phyloP scores from a whole-genome alignment of 1,140 invertebrate genomes.

The Psilanteris sp. region DNA sequence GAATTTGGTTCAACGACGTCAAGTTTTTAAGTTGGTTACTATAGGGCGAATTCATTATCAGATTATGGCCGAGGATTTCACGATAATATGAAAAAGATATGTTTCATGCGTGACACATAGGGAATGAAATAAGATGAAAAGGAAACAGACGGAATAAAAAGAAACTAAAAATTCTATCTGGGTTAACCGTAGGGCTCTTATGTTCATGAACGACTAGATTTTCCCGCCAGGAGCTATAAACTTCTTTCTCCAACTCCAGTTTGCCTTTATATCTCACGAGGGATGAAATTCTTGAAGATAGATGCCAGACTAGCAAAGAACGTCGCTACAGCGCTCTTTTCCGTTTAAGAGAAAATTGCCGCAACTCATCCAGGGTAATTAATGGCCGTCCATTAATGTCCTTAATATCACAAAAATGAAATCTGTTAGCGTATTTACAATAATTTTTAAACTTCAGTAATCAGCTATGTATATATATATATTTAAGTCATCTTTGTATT shows the following conservation, averaged over 20 bases:
- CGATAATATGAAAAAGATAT: slow-evolving; percentile 32
- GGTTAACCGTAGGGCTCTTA: slow-evolving; percentile 66
- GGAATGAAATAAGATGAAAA: slow-evolving; percentile 29
- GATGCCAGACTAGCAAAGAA: slow-evolving; percentile 68
- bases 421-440: slow-evolving; percentile 71
- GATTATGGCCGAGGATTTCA: slow-evolving; percentile 22
- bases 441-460: too few relatives aligned
- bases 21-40: slow-evolving; percentile 7
- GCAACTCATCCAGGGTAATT: slow-evolving; percentile 68
- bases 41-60: slow-evolving; percentile 53
- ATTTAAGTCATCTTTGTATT: too few relatives aligned
- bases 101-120: slow-evolving; percentile 44
- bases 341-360: slow-evolving; percentile 34
- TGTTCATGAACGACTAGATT: slow-evolving; percentile 62
- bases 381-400: slow-evolving; percentile 75
- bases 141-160: slow-evolving; percentile 24
- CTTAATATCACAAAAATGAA: slow-evolving; percentile 76
- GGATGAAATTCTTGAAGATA: slow-evolving; percentile 75
- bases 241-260: slow-evolving; percentile 58
- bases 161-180: slow-evolving; percentile 61
- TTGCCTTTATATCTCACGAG: slow-evolving; percentile 72
- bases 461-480: too few relatives aligned
- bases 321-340: slow-evolving; percentile 38
- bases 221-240: slow-evolving; percentile 66
- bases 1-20: too few relatives aligned